Base-by-base conservation (phyloP, 2,888 invertebrate genomes). In the Xestobium rufovillosum region DNA sequence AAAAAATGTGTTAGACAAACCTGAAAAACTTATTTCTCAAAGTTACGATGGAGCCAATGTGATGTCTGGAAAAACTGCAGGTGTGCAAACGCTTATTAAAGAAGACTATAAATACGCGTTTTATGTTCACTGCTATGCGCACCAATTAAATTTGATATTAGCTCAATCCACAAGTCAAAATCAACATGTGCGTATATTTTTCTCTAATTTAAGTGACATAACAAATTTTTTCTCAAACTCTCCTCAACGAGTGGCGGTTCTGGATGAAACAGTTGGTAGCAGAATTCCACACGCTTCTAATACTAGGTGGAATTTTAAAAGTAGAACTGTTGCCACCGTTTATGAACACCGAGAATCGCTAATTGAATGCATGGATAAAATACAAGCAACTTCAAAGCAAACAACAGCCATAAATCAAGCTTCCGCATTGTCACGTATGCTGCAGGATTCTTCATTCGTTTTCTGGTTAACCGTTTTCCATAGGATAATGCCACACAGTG, bases 401-500 rank as follows among this genome's bases (percentile, higher is more conserved):
- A 14, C 34, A 9, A 44, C 40, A 2, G 40, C 45, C 0, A 45
- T 43, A 29, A 35, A 38, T 34, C 36, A 44, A 39, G 49, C 48
- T 3, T 12, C 38, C 8, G 40, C 33, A 14, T 34, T 43, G 17
- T 14, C 29, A 2, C 16, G 39, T 6, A 43, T 17, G 14, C 19
- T 49, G 17, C 9, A 41, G 14, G 47, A 48, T 31, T 27, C 36
- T 6, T 34, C 25, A 6, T 55, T 56, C 33, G 36, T 35, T 14
- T 56, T 48, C 48, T 55, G 55, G 53, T 38, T 56, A 26, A 41
- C 35, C 9, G 37, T 49, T 40, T 54, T 55, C 34, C 44, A 53
- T 37, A 40, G 31, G 31, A 36, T 51, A 11, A 50, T 52, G 51
- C 49, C 49, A 8, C 46, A 52, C 31, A 44, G 48, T 2, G 50